Evolutionary conservation across 2,113 vertebrate species (phyloP).

Genomic region (Larimichthys crocea): DNA sequence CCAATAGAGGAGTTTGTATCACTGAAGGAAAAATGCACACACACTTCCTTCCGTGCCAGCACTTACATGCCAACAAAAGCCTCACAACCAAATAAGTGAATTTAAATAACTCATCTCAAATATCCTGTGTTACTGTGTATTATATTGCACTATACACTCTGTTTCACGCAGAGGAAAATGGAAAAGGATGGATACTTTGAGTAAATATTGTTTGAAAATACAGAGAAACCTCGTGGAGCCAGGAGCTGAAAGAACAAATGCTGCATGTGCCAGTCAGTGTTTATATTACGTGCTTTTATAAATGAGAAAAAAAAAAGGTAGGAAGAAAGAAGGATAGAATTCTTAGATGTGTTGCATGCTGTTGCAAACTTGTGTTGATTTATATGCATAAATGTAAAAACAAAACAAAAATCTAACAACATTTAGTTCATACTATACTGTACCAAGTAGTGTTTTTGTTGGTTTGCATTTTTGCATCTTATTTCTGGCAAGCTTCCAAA

Average conservation of each 20-base stretch:
- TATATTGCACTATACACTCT: neutral
- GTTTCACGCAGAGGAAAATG: constrained; percentile 12
- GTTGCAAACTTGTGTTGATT: neutral
- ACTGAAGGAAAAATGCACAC: constrained; percentile 30
- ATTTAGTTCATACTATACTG: neutral
- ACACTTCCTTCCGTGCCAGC: constrained; percentile 6
- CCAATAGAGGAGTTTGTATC: constrained; percentile 53
- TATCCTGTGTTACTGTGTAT: constrained; percentile 18
- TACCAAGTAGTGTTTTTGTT: neutral
- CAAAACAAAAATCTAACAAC: neutral
- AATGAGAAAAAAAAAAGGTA: neutral
- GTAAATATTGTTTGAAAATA: neutral
- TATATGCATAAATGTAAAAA: neutral
- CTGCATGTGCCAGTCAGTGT: neutral
- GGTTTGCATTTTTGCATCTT: too few relatives aligned
- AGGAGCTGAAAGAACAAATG: neutral
- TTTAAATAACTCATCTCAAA: constrained; percentile 30
- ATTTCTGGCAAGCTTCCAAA: neutral
- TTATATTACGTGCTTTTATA: neutral
- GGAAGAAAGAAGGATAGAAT: neutral
- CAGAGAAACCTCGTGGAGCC: neutral
- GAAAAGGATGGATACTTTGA: neutral
- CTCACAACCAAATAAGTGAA: constrained; percentile 20
- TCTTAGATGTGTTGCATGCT: neutral
- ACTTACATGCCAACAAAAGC: constrained; percentile 39